These are phyloP conservation scores for Oreochromis aureus DNA, from an alignment of 2,113 vertebrate genomes.

Conservation along the genomic window DNA sequence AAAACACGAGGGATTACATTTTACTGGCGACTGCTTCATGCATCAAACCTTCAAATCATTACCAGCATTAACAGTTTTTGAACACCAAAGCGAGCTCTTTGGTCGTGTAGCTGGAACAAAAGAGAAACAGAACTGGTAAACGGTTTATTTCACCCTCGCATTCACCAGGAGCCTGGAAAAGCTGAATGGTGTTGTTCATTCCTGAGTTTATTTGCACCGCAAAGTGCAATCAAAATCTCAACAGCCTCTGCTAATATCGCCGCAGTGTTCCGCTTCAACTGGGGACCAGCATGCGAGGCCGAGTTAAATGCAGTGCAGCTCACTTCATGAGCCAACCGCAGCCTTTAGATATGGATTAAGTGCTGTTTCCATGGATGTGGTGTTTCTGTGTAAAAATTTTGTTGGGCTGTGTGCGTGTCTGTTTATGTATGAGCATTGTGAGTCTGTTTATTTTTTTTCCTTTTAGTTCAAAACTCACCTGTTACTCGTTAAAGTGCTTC, in stretches of 20 bases:
- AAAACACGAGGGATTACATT: not conserved
- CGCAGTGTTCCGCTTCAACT: conserved; percentile 30
- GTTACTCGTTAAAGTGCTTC: conserved; percentile 40
- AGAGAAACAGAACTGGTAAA: not conserved
- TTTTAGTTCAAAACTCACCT: conserved; percentile 38
- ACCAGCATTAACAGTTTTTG: not conserved
- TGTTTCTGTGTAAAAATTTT: conserved; percentile 15
- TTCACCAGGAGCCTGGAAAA: conserved; percentile 19
- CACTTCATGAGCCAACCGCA: conserved; percentile 15
- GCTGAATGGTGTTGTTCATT: conserved; percentile 52
- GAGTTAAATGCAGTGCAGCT: not conserved
- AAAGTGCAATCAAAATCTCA: conserved; percentile 50
- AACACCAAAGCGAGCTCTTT: not conserved
- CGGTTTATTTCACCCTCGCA: not conserved
- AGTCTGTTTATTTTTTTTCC: not conserved
- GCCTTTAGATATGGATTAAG: conserved; percentile 22
- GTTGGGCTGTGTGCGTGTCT: not conserved
- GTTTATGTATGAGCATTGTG: not conserved
- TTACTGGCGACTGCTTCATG: not conserved
- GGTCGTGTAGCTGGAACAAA: not conserved
- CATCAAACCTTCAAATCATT: not conserved
- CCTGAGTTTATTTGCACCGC: conserved; percentile 46
- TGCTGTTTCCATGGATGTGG: conserved; percentile 23
- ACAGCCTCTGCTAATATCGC: conserved; percentile 28
- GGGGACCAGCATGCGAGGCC: conserved; percentile 12